Conservation (phyloP, 2,888 invertebrate genomes). For the Drosophila engyochracea region DNA sequence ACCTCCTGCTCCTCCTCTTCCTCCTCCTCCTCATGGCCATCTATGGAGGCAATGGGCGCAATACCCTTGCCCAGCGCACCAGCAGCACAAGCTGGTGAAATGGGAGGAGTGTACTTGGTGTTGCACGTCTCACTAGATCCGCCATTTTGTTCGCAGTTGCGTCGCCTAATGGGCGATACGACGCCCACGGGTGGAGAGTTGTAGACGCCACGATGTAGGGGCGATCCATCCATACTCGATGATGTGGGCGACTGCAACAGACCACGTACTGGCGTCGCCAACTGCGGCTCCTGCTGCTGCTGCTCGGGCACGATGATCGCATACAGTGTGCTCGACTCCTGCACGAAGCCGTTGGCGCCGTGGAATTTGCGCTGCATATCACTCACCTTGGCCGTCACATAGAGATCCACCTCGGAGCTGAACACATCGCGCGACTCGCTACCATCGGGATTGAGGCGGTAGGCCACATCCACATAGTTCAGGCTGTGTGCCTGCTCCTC, state of each 20-base stretch:
- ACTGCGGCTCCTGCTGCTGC: constrained; percentile 47
- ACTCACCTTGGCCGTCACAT: constrained; percentile 82
- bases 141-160: constrained; percentile 70
- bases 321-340: constrained; percentile 84
- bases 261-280: constrained; percentile 39
- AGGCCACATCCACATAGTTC: constrained; percentile 85
- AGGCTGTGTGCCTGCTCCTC: constrained; percentile 70
- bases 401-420: constrained; percentile 85
- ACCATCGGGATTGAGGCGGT: constrained; percentile 85
- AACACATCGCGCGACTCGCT: constrained; percentile 84
- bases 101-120: constrained; percentile 77
- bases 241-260: constrained; percentile 65
- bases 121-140: constrained; percentile 56
- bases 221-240: constrained; percentile 63
- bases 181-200: constrained; percentile 81
- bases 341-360: constrained; percentile 82
- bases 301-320: constrained; percentile 85
- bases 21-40: constrained; percentile 82
- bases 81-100: constrained; percentile 68
- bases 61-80: constrained; percentile 75
- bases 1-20: constrained; percentile 48
- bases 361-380: constrained; percentile 84
- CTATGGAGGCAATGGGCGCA: constrained; percentile 83
- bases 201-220: constrained; percentile 65
- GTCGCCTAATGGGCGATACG: constrained; percentile 80